phyloP scores from a whole-genome alignment of 2,113 vertebrate genomes.

The Lates calcarifer region DNA sequence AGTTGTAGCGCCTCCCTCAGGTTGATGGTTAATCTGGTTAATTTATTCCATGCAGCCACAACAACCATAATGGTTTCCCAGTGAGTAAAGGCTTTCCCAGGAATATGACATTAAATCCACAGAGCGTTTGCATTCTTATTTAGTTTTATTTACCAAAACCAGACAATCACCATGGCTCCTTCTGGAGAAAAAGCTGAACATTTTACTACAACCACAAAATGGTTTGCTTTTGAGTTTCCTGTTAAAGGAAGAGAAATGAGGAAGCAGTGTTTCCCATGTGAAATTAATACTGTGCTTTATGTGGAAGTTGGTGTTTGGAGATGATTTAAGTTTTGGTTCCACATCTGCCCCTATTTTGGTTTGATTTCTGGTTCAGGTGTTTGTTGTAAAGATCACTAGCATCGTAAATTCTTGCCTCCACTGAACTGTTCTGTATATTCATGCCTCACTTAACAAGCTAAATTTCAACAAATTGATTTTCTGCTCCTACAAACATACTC shows the following conservation, averaged over 20 bases:
- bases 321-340: neutral
- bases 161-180: neutral
- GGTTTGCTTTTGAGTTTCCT: neutral
- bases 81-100: neutral
- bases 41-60: neutral
- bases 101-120: neutral
- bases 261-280: slow-evolving; percentile 2
- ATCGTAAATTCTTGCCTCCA: neutral
- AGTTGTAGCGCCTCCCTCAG: neutral
- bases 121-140: neutral
- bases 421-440: neutral
- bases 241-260: neutral
- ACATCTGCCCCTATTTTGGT: neutral
- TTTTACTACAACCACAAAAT: neutral
- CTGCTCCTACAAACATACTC: too few species aligned
- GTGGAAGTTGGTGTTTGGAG: slow-evolving; percentile 1
- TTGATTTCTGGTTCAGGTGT: neutral
- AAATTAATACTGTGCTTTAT: neutral
- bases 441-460: too few species aligned
- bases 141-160: neutral
- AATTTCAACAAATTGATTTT: too few species aligned
- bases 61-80: neutral
- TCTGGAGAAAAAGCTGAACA: neutral
- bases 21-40: neutral
- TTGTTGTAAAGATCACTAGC: neutral